Percentiles rank a stretch among this genome's conserved stretches.
Evolutionary conservation across 2,888 invertebrate genomes (phyloP).

Genomic region (Bembecia ichneumoniformis): DNA sequence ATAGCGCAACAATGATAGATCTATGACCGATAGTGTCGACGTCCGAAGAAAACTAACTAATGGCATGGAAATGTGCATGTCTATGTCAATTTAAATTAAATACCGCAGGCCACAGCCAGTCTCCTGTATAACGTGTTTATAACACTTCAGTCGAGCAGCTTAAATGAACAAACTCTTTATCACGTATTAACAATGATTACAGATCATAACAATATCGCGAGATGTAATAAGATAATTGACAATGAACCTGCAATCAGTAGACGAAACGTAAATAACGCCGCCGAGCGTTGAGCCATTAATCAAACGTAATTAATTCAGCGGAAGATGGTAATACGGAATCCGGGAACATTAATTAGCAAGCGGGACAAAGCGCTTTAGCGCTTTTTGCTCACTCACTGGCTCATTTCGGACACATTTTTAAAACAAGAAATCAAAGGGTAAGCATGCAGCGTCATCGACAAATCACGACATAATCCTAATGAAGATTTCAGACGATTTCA

Average conservation of each 20-base stretch:
- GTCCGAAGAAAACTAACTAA: too few species aligned
- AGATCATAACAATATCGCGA: neutral
- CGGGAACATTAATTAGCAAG: constrained; percentile 6
- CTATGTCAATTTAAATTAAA: too few species aligned
- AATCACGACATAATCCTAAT: too few species aligned
- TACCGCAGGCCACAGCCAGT: too few species aligned
- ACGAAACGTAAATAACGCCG: neutral
- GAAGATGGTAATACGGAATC: constrained; percentile 9
- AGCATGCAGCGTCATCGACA: too few species aligned
- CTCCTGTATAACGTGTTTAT: neutral
- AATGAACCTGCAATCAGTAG: neutral
- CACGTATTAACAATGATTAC: neutral
- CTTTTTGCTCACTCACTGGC: neutral
- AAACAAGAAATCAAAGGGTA: too few species aligned
- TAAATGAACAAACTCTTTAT: neutral
- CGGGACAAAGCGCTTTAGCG: neutral
- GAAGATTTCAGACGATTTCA: too few species aligned
- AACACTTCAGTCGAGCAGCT: neutral
- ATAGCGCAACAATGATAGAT: too few species aligned
- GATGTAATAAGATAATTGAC: neutral
- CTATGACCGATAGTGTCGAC: too few species aligned
- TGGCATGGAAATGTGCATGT: too few species aligned
- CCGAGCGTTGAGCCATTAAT: constrained; percentile 5
- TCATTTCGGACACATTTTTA: too few species aligned
- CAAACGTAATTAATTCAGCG: constrained; percentile 9